These are phyloP conservation scores for Seriola aureovittata DNA, from an alignment of 2,113 vertebrate genomes.

Conservation along the genomic window DNA sequence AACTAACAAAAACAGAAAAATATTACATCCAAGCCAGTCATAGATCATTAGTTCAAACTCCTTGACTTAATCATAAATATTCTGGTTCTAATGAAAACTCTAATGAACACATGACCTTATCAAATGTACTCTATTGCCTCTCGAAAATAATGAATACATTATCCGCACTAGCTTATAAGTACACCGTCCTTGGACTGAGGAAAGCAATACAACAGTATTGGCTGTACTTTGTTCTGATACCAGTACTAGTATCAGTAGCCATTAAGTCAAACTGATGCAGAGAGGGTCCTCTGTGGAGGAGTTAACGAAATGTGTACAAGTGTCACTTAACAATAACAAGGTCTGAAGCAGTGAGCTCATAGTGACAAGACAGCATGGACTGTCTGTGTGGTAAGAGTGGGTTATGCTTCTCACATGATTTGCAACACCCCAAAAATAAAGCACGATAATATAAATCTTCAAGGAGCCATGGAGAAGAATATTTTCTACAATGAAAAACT, in stretches of 20 bases:
- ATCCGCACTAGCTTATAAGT: neutral
- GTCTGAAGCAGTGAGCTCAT: neutral
- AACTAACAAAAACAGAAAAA: conserved; percentile 1
- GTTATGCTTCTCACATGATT: conserved; percentile 1
- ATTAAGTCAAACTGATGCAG: neutral
- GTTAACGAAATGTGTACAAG: conserved; percentile 11
- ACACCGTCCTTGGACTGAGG: neutral
- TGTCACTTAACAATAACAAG: conserved; percentile 31
- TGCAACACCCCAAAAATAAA: neutral
- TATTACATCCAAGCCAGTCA: neutral
- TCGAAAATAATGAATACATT: conserved; percentile 4
- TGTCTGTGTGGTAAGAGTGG: conserved; percentile 19
- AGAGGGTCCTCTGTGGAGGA: conserved; percentile 8
- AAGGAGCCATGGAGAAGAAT: neutral
- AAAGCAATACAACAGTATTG: neutral
- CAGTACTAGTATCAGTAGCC: neutral
- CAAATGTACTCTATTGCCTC: neutral
- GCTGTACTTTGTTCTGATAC: neutral
- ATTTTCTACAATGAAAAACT: neutral
- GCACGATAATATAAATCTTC: neutral
- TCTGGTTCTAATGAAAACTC: neutral
- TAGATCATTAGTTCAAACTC: neutral
- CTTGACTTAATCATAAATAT: neutral
- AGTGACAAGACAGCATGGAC: neutral
- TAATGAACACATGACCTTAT: neutral